Base-by-base conservation (phyloP, 2,888 invertebrate species). In the Campoplex capitator region DNA sequence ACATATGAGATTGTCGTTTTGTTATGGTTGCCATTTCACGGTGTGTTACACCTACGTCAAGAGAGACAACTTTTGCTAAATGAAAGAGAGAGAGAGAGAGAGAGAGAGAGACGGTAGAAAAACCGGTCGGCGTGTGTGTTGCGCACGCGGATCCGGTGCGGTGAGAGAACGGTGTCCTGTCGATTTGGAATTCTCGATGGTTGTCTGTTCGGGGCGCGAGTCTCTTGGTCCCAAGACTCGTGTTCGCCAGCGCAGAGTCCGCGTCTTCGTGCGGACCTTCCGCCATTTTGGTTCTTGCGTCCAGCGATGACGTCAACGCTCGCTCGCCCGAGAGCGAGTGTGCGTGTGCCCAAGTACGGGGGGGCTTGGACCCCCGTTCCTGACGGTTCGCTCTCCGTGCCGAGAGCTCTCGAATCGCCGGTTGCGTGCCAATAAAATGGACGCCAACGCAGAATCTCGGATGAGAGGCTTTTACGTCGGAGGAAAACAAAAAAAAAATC, bases 131-230 rank as follows among this genome's bases (percentile, higher is more conserved):
- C 23, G 23, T 23, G 23, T 23, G 23, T 73, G 87, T 58, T 76
- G 83, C 83, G 70, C 83, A 70, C 79, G 73, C 83, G 77, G 85
- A 86, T 85, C 81, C 84, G 62, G 81, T 23, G 78, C 4, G 3
- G 54, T 48, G 62, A 45, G 32, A 80, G 71, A 23, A 45, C 16
- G 38, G 67, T 91, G 90, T 91, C 90, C 90, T 91, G 91, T 89
- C 90, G 89, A 90, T 91, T 91, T 90, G 88, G 86, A 90, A 88
- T 86, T 87, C 89, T 65, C 85, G 86, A 84, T 45, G 76, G 48
- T 42, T 51, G 71, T 58, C 75, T 83, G 1, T n/a, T 35, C 42
- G 62, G 58, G 71, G 67, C 23, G 23, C 23, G 23, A 23, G 23
- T 23, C 23, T 23, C 23, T 23, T 23, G 23, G 23, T 23, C 23